Conservation (phyloP, 2,888 invertebrate species). For the Dendrolimus pini region DNA sequence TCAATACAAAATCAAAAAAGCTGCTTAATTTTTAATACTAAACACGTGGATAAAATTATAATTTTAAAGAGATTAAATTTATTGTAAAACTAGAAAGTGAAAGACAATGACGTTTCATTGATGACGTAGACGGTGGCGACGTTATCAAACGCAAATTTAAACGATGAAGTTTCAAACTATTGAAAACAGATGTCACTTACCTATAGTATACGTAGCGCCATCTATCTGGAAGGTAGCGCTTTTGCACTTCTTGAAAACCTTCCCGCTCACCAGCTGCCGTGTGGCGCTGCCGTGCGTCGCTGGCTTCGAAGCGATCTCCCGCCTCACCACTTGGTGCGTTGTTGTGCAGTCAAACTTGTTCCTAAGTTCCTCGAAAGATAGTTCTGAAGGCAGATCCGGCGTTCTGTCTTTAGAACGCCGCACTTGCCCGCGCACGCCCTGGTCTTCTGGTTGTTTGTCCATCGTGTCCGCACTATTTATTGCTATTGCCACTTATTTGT, state of each 20-base stretch:
- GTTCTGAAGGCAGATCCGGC: constrained; percentile 49
- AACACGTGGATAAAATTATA: too few species aligned
- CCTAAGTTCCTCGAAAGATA: constrained; percentile 63
- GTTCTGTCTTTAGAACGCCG: constrained; percentile 40
- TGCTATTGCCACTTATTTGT: constrained; percentile 18
- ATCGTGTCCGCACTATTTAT: constrained; percentile 40
- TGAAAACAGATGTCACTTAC: constrained; percentile 63
- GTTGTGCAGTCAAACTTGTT: constrained; percentile 65
- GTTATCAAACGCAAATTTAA: too few species aligned
- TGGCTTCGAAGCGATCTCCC: constrained; percentile 62
- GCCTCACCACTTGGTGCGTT: constrained; percentile 37
- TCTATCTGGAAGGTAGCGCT: constrained; percentile 92
- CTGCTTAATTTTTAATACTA: too few species aligned
- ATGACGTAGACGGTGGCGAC: too few species aligned
- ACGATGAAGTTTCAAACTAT: neutral
- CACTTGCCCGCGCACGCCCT: constrained; percentile 61
- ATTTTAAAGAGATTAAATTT: too few species aligned
- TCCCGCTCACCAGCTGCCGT: constrained; percentile 70
- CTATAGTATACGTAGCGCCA: constrained; percentile 91
- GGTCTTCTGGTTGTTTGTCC: constrained; percentile 42
- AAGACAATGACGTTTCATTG: too few species aligned
- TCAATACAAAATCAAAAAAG: too few species aligned
- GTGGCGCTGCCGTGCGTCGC: constrained; percentile 69
- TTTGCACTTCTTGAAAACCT: constrained; percentile 88
- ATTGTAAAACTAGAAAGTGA: too few species aligned